These are phyloP conservation scores for Cyphomyrus discorhynchus DNA, from an alignment of 2,113 vertebrate genomes.

Conservation along the genomic window DNA sequence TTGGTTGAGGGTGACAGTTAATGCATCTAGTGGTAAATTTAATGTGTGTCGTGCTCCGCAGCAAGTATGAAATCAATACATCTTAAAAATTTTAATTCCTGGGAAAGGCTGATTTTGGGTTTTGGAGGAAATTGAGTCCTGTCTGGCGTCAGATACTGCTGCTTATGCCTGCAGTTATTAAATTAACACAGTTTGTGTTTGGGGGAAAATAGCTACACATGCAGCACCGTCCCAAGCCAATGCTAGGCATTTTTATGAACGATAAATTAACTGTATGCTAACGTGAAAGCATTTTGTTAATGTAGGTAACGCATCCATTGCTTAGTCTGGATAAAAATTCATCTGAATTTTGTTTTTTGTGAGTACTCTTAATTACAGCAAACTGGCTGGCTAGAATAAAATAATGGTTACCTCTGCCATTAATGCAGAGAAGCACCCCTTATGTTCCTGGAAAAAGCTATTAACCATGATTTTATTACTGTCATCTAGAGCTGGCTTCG, in stretches of 20 bases:
- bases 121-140: background rate
- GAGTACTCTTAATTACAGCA: background rate
- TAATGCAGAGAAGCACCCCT: background rate
- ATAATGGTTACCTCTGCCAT: background rate
- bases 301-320: background rate
- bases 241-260: background rate
- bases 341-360: background rate
- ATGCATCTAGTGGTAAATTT: background rate
- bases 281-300: background rate
- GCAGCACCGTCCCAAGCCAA: background rate
- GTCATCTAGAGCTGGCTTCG: background rate
- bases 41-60: background rate
- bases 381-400: conserved; percentile 4
- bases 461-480: background rate
- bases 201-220: background rate
- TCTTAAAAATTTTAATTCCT: background rate
- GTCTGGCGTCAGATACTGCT: background rate
- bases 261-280: background rate
- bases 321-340: background rate
- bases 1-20: background rate
- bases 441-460: background rate
- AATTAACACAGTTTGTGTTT: background rate
- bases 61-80: background rate
- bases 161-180: background rate
- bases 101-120: background rate